Conservation (phyloP, 2,888 invertebrate genomes). For the Agrotis ipsilon region DNA sequence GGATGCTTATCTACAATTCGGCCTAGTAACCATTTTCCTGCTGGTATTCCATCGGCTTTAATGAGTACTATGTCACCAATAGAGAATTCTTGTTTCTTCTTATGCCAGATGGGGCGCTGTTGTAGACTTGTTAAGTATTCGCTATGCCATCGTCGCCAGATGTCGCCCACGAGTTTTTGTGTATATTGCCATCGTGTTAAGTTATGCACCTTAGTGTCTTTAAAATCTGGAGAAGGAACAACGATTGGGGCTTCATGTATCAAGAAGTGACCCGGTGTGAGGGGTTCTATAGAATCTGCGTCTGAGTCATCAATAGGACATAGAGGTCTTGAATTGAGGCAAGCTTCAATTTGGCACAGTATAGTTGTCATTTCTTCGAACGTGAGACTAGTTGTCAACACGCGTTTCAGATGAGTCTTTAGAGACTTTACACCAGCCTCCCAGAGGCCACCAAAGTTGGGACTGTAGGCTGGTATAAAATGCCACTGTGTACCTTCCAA, state of each 20-base stretch:
- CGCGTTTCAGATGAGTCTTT: background rate
- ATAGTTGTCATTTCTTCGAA: slow-evolving; percentile 5
- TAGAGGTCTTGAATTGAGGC: slow-evolving; percentile 2
- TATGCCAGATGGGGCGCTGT: background rate
- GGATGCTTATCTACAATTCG: slow-evolving; percentile 1
- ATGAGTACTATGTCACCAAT: background rate
- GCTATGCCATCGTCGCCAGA: background rate
- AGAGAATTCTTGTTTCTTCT: slow-evolving; percentile 2
- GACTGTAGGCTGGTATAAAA: background rate
- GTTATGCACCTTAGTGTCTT: background rate
- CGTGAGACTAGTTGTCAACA: background rate
- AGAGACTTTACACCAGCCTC: background rate
- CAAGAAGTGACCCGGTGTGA: background rate
- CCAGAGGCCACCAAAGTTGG: background rate
- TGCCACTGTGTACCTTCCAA: slow-evolving; percentile 1
- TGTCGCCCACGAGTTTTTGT: slow-evolving; percentile 3
- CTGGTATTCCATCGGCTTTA: slow-evolving; percentile 4
- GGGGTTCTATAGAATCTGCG: slow-evolving; percentile 1
- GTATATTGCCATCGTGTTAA: background rate
- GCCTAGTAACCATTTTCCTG: slow-evolving; percentile 9
- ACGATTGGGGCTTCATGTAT: background rate
- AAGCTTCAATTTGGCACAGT: slow-evolving; percentile 5
- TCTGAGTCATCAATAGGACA: slow-evolving; percentile 10
- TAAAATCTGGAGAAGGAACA: background rate
- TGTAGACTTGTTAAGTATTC: slow-evolving; percentile 5